phyloP scores from a whole-genome alignment of 1,140 invertebrate genomes.

The Diorhabda carinulata region DNA sequence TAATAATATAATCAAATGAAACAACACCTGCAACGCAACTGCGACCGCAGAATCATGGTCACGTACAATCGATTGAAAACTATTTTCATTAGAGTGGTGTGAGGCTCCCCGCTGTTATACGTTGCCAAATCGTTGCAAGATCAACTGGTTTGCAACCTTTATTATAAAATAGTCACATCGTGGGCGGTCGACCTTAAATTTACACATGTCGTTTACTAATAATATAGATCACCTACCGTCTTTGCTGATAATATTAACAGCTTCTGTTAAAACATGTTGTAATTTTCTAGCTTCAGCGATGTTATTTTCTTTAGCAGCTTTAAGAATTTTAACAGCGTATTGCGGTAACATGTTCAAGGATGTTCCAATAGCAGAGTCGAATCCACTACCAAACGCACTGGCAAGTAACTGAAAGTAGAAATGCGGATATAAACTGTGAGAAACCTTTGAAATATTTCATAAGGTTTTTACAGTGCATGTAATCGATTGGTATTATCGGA shows the following conservation, averaged over 20 bases:
- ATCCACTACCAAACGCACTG: conserved; percentile 59
- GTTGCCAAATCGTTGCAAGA: no score
- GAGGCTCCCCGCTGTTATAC: no score
- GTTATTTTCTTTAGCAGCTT: conserved; percentile 45
- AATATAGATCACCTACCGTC: conserved; percentile 47
- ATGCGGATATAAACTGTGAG: conserved; percentile 7
- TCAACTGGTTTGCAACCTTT: no score
- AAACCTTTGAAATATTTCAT: neutral
- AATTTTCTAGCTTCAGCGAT: conserved; percentile 42
- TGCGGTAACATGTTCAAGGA: conserved; percentile 60
- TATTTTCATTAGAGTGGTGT: no score
- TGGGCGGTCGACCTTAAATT: no score
- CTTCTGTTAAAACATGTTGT: conserved; percentile 50
- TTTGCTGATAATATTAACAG: conserved; percentile 48
- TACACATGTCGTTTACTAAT: neutral
- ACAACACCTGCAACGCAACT: no score
- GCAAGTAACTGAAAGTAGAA: conserved; percentile 54
- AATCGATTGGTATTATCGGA: no score
- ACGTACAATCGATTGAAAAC: no score
- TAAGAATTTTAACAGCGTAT: conserved; percentile 47
- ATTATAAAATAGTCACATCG: no score
- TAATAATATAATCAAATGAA: no score
- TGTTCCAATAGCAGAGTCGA: conserved; percentile 65
- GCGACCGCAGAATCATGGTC: no score
- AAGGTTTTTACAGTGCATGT: no score